Base-by-base conservation (phyloP, 2,888 invertebrate species). In the Xestia sexstrigata region DNA sequence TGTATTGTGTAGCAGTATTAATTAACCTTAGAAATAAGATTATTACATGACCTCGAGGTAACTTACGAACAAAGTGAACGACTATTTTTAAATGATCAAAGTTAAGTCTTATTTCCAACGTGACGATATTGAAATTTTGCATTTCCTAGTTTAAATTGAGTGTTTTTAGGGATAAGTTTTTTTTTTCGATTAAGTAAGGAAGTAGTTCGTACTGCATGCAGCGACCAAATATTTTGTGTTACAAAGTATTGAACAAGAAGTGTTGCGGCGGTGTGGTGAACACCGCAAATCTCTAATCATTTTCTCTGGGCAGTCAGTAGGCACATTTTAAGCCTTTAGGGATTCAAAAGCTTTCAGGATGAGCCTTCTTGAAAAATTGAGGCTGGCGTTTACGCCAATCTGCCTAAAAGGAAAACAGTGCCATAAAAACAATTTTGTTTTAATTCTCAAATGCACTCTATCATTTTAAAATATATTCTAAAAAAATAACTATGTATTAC, bases 211-310 rank as follows among this genome's bases (percentile, higher is more conserved):
- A 92, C 81, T 90, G 90, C 92, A 94, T 95, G 94, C 94, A 94
- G 94, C 94, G 91, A 95, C 95, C 95, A 95, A 95, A 95, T 94
- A 94, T 92, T 90, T 90, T 89, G 84, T 89, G 79, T 83, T 82
- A 82, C 84, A 87, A 86, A 86, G 84, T 86, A 86, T 87, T 77
- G 75, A 82, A 83, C 69, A 49, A 52, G 45, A 65, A 74, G 73
- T 81, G 81, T 78, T 70, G 73, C 67, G 26, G n/a, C 62, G 42
- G 30, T 52, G 26, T 71, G 35, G 35, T 49, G n/a, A 62, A 71
- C 30, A 60, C 60, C 80, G 23, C 45, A 26, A 26, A 71, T 72
- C 72, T 85, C 66, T 52, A 79, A 78, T 71, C 69, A 78, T 85
- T 83, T 75, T 83, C 65, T 85, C 63, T 55, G 63, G 47, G 62